phyloP scores from a whole-genome alignment of 2,888 invertebrate genomes.

The Troglohyphantes excavatus region DNA sequence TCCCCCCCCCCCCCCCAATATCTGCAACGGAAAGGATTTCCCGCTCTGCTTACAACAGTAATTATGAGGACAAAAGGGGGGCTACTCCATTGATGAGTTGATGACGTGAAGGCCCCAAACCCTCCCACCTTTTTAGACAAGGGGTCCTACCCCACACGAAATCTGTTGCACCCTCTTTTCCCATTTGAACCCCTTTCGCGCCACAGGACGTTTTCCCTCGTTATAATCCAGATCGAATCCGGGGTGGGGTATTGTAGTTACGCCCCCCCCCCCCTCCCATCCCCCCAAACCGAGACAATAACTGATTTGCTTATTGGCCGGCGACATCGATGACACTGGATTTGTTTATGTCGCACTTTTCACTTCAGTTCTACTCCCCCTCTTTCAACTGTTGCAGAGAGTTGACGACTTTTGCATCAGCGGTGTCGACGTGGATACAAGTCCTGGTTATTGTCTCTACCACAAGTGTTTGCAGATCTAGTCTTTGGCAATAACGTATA shows the following conservation, averaged over 20 bases:
- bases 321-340: not conserved
- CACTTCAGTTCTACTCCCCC: not conserved
- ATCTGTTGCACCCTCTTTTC: constrained; percentile 39
- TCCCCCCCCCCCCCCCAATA: not conserved
- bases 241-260: not conserved
- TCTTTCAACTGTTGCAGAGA: constrained; percentile 2
- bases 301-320: constrained; percentile 27
- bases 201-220: constrained; percentile 47
- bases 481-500: no score
- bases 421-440: no score
- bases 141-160: not conserved
- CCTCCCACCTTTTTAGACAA: not conserved
- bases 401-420: not conserved
- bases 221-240: constrained; percentile 23
- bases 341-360: not conserved
- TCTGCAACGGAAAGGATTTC: constrained; percentile 53
- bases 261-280: no score
- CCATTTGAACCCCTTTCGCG: constrained; percentile 31
- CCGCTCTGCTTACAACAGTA: constrained; percentile 46
- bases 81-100: constrained; percentile 47
- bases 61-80: constrained; percentile 41
- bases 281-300: constrained; percentile 39
- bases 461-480: no score
- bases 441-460: no score
- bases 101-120: constrained; percentile 23